Evolutionary conservation across 2,888 invertebrate species (phyloP).

Genomic region (Unio delphinus): DNA sequence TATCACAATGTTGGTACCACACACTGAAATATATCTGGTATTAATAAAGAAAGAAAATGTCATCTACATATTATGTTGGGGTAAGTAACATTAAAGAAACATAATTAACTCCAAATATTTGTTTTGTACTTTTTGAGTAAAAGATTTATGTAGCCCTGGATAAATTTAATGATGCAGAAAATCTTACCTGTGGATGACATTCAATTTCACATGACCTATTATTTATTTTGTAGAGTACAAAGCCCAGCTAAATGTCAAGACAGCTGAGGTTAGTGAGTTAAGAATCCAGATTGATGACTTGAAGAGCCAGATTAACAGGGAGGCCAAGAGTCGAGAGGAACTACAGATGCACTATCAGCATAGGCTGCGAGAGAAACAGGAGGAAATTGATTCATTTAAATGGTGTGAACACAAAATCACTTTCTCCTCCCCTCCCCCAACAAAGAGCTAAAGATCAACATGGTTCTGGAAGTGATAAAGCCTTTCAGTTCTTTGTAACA

Average conservation of each 20-base stretch:
- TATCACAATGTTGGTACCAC: too few relatives aligned
- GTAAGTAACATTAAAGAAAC: too few relatives aligned
- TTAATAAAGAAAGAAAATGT: too few relatives aligned
- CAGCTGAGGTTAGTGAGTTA: conserved; percentile 65
- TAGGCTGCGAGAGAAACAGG: conserved; percentile 64
- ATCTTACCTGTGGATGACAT: background rate
- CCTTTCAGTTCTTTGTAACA: too few relatives aligned
- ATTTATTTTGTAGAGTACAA: conserved; percentile 38
- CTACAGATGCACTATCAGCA: conserved; percentile 66
- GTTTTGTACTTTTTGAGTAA: background rate
- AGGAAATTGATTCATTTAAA: conserved; percentile 63
- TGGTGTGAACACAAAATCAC: conserved; percentile 39
- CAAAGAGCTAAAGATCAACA: background rate
- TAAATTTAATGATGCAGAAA: background rate
- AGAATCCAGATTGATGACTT: conserved; percentile 65
- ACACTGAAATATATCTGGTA: too few relatives aligned
- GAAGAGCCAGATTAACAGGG: conserved; percentile 47
- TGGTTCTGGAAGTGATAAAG: too few relatives aligned
- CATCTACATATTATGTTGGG: too few relatives aligned
- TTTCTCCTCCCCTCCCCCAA: background rate
- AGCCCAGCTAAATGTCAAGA: conserved; percentile 55
- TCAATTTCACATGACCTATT: background rate
- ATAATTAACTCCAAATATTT: background rate
- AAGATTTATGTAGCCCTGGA: background rate
- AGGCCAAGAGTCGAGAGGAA: conserved; percentile 59